Evolutionary conservation across 2,888 invertebrate species (phyloP), one percentile per base, ranked within the genome.

Genomic region (Proisotoma minuta): DNA sequence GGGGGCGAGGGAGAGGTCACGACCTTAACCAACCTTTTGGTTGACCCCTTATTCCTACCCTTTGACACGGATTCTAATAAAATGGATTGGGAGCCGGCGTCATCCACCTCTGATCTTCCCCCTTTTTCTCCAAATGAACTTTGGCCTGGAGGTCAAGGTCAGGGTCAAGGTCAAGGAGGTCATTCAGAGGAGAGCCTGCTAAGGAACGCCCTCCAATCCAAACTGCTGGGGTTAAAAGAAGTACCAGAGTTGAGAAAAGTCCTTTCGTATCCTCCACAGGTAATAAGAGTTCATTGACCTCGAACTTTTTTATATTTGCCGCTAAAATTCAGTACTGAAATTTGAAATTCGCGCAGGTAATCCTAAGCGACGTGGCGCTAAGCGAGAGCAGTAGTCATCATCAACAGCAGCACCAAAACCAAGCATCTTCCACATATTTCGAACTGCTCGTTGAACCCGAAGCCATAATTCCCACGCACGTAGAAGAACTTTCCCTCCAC

Each of bases 401-500:
- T n/a, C n/a, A n/a, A n/a, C n/a, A n/a, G n/a, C n/a, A n/a, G n/a
- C n/a, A n/a, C n/a, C n/a, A n/a, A n/a, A n/a, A n/a, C n/a, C n/a
- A n/a, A n/a, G n/a, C n/a, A n/a, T n/a, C n/a, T n/a, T n/a, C n/a
- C n/a, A n/a, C n/a, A n/a, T 50, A n/a, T 27, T 39, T n/a, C 29
- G 40, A 51, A 49, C 49, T 26, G 60, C 60, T 56, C 63, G 60
- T 60, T 57, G 51, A 52, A 47, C 24, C n/a, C 60, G 43, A 43
- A n/a, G 34, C 34, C 28, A 54, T 67, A n/a, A 68, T 73, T 40
- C 73, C 73, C 12, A 43, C 43, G n/a, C 68, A 73, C 56, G 73
- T 72, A n/a, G 72, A 72, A 48, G 73, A 73, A 59, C 66, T 73
- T 22, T 70, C n/a, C n/a, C n/a, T n/a, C n/a, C n/a, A n/a, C n/a